phyloP scores from a whole-genome alignment of 1,140 invertebrate genomes.

The Caenorhabditis briggsae region DNA sequence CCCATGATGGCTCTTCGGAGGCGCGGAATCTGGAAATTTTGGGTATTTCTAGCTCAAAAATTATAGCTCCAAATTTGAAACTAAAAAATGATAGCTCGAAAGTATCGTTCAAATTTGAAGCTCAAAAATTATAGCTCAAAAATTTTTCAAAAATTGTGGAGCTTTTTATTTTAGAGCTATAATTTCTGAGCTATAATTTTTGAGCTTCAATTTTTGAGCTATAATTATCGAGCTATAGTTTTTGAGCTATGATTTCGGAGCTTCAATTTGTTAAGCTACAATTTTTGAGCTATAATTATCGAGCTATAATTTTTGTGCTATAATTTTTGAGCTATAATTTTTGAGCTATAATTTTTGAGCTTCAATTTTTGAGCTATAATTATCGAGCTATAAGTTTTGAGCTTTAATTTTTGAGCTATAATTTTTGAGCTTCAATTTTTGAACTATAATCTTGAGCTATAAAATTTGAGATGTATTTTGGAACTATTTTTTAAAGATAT shows the following conservation, averaged over 20 bases:
- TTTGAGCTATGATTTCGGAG: too few species aligned
- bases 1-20: constrained; percentile 58
- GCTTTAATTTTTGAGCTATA: background rate
- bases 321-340: constrained; percentile 29
- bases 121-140: background rate
- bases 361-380: constrained; percentile 70
- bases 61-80: background rate
- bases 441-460: too few species aligned
- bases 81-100: too few species aligned
- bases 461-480: too few species aligned
- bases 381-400: too few species aligned
- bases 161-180: too few species aligned
- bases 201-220: background rate
- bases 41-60: constrained; percentile 43
- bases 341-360: constrained; percentile 69
- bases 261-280: too few species aligned
- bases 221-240: background rate
- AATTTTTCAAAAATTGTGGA: too few species aligned
- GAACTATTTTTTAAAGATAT: constrained; percentile 70
- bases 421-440: too few species aligned
- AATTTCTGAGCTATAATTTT: too few species aligned
- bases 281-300: constrained; percentile 42
- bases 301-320: constrained; percentile 69
- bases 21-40: constrained; percentile 70
- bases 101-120: too few species aligned